Evolutionary conservation across 92 coral and sea anemone genomes (phyloP), one percentile per base, ranked within the genome.

Genomic region (Actinostola sp.): DNA sequence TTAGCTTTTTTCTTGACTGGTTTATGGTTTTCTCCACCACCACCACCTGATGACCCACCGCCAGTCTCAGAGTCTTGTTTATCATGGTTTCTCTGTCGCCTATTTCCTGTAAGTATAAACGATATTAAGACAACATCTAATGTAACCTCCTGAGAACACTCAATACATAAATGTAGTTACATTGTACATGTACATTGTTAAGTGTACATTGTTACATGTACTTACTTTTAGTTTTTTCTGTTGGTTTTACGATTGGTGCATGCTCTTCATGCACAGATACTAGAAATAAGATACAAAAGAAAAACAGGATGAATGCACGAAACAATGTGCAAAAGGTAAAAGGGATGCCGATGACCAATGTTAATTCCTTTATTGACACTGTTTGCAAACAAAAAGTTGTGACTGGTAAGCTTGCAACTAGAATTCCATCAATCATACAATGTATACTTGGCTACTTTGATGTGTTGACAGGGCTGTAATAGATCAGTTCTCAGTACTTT

Each of bases 1-100:
- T 90, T 90, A 51, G 97, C 89, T 75, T 90, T 90, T 60, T 90
- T 90, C 81, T 87, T 90, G 45, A 84, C 97, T 16, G 97, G 92
- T 52, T 90, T 90, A 29, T 50, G 66, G n/a, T 75, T 57, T 27
- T 87, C 97, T 33, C 72, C 81, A n/a, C 79, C 83, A 20, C 72
- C 81, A n/a, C 79, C 83, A 20, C 81, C 79, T 10, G 84, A 74
- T 25, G 83, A 77, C 0, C 76, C 89, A 9, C 86, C 92, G 32
- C 88, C 87, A 20, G 85, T 83, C 42, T 87, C 97, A 1, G 84
- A 79, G 52, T 90, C 97, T 25, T 82, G 86, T 66, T 87, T 86
- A 50, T 90, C 97, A 51, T 87, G 87, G 49, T 83, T 90, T 50
- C 97, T 88, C 45, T 83, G 97, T 25, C 97, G 75, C 17, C 97